Percentiles rank a stretch among this genome's conserved stretches.
These are phyloP conservation scores for Germaria angustata DNA, from an alignment of 2,888 invertebrate genomes.

Conservation along the genomic window DNA sequence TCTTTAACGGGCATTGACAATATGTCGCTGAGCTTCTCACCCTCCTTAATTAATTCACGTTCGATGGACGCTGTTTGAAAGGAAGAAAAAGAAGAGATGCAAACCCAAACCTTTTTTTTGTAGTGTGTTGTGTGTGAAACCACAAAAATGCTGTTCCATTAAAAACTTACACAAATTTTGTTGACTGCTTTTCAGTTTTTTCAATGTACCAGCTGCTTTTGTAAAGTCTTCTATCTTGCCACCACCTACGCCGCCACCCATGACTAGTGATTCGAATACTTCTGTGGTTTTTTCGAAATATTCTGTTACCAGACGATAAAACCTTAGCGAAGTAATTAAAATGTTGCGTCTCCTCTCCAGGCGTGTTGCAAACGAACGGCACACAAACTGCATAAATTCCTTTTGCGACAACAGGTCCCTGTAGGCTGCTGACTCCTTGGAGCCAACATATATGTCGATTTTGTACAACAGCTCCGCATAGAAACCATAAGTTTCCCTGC, in stretches of 20 bases:
- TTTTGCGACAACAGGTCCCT: slow-evolving; percentile 86
- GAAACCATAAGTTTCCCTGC: slow-evolving; percentile 88
- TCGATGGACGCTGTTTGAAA: slow-evolving; percentile 83
- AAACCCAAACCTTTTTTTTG: not conserved
- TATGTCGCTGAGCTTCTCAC: slow-evolving; percentile 88
- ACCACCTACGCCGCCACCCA: slow-evolving; percentile 80
- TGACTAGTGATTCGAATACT: slow-evolving; percentile 85
- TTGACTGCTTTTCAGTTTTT: slow-evolving; percentile 83
- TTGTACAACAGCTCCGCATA: slow-evolving; percentile 89
- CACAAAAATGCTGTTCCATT: slow-evolving; percentile 14
- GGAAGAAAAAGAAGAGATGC: not conserved
- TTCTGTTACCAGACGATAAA: slow-evolving; percentile 88
- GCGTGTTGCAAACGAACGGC: slow-evolving; percentile 87
- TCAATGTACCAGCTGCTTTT: slow-evolving; percentile 82
- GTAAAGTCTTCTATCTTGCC: slow-evolving; percentile 81
- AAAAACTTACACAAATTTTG: slow-evolving; percentile 82
- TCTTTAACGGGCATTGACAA: slow-evolving; percentile 89
- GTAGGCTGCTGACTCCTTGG: slow-evolving; percentile 76
- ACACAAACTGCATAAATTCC: slow-evolving; percentile 91
- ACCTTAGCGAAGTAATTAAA: slow-evolving; percentile 87
- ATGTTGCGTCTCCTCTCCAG: slow-evolving; percentile 87
- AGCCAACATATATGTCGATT: slow-evolving; percentile 83
- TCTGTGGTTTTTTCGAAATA: slow-evolving; percentile 85
- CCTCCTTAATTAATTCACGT: slow-evolving; percentile 85
- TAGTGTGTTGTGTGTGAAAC: not conserved